phyloP scores from a whole-genome alignment of 1,140 invertebrate species.

The Calosoma granatense region DNA sequence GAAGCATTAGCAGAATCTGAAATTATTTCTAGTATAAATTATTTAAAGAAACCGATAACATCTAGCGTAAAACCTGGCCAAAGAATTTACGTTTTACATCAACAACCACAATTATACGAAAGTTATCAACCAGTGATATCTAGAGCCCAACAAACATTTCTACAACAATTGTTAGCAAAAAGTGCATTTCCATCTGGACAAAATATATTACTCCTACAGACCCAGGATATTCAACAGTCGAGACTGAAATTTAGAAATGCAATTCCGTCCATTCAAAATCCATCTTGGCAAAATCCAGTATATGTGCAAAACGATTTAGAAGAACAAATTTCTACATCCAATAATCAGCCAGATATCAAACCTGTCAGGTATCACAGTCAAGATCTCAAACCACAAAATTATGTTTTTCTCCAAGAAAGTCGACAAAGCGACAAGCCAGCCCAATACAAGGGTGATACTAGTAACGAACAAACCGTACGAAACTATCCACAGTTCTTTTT shows the following conservation, averaged over 20 bases:
- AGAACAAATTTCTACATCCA: neutral
- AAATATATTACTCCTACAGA: neutral
- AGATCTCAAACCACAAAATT: neutral
- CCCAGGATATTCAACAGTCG: neutral
- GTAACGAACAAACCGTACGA: neutral
- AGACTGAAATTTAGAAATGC: neutral
- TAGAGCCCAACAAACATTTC: neutral
- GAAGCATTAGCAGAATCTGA: constrained; percentile 29
- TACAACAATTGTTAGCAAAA: neutral
- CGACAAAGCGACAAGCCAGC: neutral
- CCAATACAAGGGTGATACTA: neutral
- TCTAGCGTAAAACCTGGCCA: constrained; percentile 37
- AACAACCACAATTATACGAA: constrained; percentile 23
- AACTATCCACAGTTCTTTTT: neutral
- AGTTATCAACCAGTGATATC: neutral
- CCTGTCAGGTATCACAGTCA: neutral
- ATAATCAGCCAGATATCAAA: neutral
- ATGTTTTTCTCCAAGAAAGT: neutral
- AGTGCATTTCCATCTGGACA: neutral
- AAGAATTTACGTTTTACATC: constrained; percentile 36
- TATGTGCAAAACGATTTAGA: neutral
- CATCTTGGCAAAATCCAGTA: neutral
- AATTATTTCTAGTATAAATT: constrained; percentile 6
- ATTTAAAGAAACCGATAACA: constrained; percentile 31
- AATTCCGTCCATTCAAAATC: neutral